These are phyloP conservation scores for Xenopus tropicalis DNA, from an alignment of 2,113 vertebrate genomes.

Conservation along the genomic window UCB_Xtro_10.0 CM004451.2:80669501-80670000, in stretches of 20 bases:
- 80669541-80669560: conserved; percentile 84
- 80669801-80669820: conserved; percentile 4
- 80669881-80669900: conserved; percentile 11
- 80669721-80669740: conserved; percentile 46
- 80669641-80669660: conserved; percentile 28
- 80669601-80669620: conserved; percentile 95
- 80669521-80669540: conserved; percentile 86
- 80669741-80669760: conserved; percentile 30
- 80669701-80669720: conserved; percentile 48
- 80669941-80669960: conserved; percentile 83
- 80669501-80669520: conserved; percentile 76
- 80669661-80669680: conserved; percentile 39
- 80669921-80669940: conserved; percentile 91
- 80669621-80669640: conserved; percentile 84
- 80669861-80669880: conserved; percentile 42
- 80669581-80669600: conserved; percentile 89
- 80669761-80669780: conserved; percentile 28
- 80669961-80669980: conserved; percentile 85
- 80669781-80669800: conserved; percentile 25
- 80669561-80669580: conserved; percentile 82
- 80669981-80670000: conserved; percentile 89
- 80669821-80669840: conserved; percentile 26
- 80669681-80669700: conserved; percentile 40
- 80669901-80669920: conserved; percentile 59
- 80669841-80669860: conserved; percentile 6